Evolutionary conservation across 2,113 vertebrate genomes (phyloP).

Genomic region (Chionodraco myersi): DNA sequence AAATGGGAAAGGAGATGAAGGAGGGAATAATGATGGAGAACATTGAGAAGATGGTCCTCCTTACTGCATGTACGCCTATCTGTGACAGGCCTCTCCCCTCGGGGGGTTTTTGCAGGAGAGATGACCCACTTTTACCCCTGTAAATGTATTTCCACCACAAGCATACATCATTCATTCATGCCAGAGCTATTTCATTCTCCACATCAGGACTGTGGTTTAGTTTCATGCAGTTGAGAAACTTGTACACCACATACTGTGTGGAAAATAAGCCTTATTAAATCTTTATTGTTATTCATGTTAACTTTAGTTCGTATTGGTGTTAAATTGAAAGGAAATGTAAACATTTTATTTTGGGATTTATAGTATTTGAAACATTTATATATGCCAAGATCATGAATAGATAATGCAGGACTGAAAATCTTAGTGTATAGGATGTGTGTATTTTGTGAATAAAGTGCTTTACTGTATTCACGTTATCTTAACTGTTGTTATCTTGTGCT

Average conservation of each 20-base stretch:
- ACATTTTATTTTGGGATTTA: background rate
- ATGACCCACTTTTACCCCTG: slow-evolving; percentile 78
- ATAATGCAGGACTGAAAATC: slow-evolving; percentile 3
- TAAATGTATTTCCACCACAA: slow-evolving; percentile 64
- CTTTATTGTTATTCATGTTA: background rate
- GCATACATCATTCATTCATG: slow-evolving; percentile 68
- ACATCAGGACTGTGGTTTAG: slow-evolving; percentile 25
- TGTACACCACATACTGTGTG: background rate
- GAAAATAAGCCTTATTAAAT: slow-evolving; percentile 10
- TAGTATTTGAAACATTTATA: background rate
- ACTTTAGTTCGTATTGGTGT: background rate
- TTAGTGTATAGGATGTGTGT: slow-evolving; percentile 14
- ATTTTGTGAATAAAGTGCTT: slow-evolving; percentile 8
- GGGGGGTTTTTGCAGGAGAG: slow-evolving; percentile 71
- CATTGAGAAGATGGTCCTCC: slow-evolving; percentile 45
- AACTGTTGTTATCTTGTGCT: no score
- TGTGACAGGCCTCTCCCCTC: slow-evolving; percentile 54
- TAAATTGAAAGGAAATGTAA: background rate
- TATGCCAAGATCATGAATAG: slow-evolving; percentile 25
- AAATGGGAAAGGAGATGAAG: slow-evolving; percentile 35
- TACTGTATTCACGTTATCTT: background rate
- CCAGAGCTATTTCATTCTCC: slow-evolving; percentile 34
- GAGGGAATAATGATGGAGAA: slow-evolving; percentile 33
- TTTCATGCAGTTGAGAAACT: slow-evolving; percentile 10
- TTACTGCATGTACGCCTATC: slow-evolving; percentile 56